phyloP scores from a whole-genome alignment of 2,113 vertebrate species.

The Gobius niger region DNA sequence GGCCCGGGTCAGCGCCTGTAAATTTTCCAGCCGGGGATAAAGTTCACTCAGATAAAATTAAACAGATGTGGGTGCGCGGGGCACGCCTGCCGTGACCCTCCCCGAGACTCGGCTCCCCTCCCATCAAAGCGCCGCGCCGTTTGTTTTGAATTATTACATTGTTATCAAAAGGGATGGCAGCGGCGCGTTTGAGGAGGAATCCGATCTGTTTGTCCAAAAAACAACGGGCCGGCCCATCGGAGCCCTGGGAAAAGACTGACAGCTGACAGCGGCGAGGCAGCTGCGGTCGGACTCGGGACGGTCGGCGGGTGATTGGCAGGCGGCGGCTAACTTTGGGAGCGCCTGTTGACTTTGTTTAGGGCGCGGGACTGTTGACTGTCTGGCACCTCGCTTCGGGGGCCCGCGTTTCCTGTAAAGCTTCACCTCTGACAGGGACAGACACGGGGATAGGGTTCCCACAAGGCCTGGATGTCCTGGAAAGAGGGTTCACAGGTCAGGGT shows the following conservation, averaged over 20 bases:
- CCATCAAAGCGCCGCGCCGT: conserved; percentile 99
- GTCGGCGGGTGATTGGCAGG: conserved; percentile 85
- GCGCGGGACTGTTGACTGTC: conserved; percentile 39
- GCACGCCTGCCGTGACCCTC: conserved; percentile 91
- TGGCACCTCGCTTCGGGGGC: conserved; percentile 31
- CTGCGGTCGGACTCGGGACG: conserved; percentile 58
- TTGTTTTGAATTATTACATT: conserved; percentile 99
- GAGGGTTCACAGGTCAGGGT: not conserved
- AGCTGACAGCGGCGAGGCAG: conserved; percentile 74
- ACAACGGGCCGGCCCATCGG: conserved; percentile 76
- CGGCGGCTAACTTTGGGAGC: conserved; percentile 72
- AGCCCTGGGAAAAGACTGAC: conserved; percentile 85
- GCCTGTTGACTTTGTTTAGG: conserved; percentile 57
- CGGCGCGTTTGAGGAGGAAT: conserved; percentile 98
- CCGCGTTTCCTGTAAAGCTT: conserved; percentile 26
- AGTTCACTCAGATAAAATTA: conserved; percentile 99
- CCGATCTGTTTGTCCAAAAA: conserved; percentile 99
- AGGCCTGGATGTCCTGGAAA: not conserved
- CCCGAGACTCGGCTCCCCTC: conserved; percentile 48
- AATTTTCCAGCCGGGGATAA: conserved; percentile 97
- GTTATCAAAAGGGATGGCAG: conserved; percentile 95
- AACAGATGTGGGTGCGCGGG: conserved; percentile 99
- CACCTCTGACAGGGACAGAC: not conserved
- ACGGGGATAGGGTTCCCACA: not conserved
- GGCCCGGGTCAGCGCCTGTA: conserved; percentile 93